Conservation (phyloP, 64 coral and sea anemone species). For the Exaiptasia diaphana region DNA sequence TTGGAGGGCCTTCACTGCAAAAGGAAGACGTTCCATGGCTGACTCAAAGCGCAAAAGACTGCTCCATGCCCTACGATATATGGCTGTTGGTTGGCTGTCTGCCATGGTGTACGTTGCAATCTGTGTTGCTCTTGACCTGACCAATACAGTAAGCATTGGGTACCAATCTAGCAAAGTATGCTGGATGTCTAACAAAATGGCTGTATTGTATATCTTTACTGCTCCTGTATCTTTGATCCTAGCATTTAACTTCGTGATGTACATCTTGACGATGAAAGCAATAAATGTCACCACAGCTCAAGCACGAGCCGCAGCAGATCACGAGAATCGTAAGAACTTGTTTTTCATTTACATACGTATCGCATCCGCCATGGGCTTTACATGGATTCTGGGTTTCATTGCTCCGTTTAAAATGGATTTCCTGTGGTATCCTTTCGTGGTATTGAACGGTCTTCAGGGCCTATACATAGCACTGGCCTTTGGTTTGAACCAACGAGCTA, state of each 20-base stretch:
- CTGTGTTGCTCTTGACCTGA: slow-evolving; percentile 5
- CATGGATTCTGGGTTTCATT: slow-evolving; percentile 44
- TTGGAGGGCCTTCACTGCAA: slow-evolving; percentile 14
- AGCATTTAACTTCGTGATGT: background rate
- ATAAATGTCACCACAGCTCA: background rate
- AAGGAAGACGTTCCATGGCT: background rate
- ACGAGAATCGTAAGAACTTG: background rate
- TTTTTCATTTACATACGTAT: slow-evolving; percentile 8
- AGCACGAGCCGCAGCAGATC: background rate
- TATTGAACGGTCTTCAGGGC: slow-evolving; percentile 18
- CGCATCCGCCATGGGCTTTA: slow-evolving; percentile 44
- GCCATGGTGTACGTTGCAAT: background rate
- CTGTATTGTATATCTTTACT: slow-evolving; percentile 6
- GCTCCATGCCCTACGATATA: background rate
- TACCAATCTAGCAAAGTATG: background rate
- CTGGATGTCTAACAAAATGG: slow-evolving; percentile 2
- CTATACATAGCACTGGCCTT: slow-evolving; percentile 48
- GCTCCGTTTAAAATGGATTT: background rate
- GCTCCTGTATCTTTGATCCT: background rate
- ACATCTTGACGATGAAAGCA: slow-evolving; percentile 26
- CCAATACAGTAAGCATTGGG: background rate
- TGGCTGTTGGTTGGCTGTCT: slow-evolving; percentile 15
- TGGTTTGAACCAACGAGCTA: background rate
- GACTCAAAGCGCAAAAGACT: background rate
- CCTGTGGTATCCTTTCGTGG: slow-evolving; percentile 32